phyloP scores from a whole-genome alignment of 1,140 invertebrate species.

The Leptopilina clavipes region DNA sequence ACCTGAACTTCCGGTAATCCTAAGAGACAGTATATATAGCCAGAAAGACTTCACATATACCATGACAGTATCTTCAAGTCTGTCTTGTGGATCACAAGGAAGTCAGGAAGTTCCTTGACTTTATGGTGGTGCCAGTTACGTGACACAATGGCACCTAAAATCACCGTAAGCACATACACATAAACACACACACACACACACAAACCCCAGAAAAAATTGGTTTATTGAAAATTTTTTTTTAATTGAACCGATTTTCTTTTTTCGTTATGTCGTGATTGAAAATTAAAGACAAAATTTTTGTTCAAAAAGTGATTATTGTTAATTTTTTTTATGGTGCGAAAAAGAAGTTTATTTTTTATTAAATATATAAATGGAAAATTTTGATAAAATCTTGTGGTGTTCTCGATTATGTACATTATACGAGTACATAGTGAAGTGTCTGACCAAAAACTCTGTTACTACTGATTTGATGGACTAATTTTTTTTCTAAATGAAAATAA shows the following conservation, averaged over 20 bases:
- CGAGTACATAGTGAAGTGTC: constrained; percentile 21
- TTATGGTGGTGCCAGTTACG: constrained; percentile 10
- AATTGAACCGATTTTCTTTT: background rate
- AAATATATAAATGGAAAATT: background rate
- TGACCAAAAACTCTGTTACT: constrained; percentile 31
- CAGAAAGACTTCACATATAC: constrained; percentile 53
- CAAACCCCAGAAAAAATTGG: background rate
- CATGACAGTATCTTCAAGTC: constrained; percentile 58
- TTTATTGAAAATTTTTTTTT: background rate
- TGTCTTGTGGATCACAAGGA: constrained; percentile 42
- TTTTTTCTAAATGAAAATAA: background rate
- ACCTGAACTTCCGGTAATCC: constrained; percentile 55
- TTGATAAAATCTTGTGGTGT: background rate
- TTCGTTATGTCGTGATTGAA: background rate
- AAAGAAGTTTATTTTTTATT: background rate
- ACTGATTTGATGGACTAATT: background rate
- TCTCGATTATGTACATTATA: background rate
- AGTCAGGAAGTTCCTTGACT: constrained; percentile 36
- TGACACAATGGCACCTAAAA: constrained; percentile 39
- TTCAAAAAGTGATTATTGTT: constrained; percentile 1
- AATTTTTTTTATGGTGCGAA: background rate
- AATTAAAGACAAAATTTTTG: background rate
- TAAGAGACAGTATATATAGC: constrained; percentile 54
- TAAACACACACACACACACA: background rate
- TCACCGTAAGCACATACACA: constrained; percentile 43